Conservation (phyloP, 2,113 vertebrate species). For the Laterallus jamaicensis region DNA sequence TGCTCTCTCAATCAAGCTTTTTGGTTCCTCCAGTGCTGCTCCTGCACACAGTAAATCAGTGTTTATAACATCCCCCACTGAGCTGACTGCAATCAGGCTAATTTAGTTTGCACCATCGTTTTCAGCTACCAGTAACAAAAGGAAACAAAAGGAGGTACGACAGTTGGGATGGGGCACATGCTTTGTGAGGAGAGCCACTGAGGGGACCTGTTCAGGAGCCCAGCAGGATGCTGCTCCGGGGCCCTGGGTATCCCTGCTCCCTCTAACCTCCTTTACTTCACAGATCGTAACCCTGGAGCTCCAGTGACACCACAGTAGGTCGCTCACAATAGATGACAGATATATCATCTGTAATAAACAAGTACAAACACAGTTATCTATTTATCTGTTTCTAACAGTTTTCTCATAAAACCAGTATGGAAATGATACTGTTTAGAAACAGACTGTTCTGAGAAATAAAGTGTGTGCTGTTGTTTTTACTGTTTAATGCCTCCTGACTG, state of each 20-base stretch:
- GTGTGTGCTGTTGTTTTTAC: conserved; percentile 5
- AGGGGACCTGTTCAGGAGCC: background rate
- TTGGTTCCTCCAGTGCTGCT: background rate
- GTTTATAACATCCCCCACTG: conserved; percentile 33
- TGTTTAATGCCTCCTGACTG: conserved; percentile 24
- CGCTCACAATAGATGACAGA: background rate
- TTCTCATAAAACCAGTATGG: conserved; percentile 14
- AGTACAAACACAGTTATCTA: background rate
- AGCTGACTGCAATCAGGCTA: conserved; percentile 20
- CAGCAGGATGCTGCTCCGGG: fast-evolving
- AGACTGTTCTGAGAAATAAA: conserved; percentile 16
- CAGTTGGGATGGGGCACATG: background rate
- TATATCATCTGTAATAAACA: background rate
- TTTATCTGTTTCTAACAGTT: conserved; percentile 19
- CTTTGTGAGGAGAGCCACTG: background rate
- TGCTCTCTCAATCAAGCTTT: background rate
- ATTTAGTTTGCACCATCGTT: conserved; percentile 13
- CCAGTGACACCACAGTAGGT: background rate
- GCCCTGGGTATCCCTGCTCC: background rate
- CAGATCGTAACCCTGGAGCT: background rate
- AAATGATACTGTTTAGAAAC: conserved; percentile 20
- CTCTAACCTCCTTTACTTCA: background rate
- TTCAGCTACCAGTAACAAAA: conserved; percentile 17
- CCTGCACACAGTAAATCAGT: conserved; percentile 21
- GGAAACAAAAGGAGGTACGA: background rate